Base-by-base conservation (phyloP, 92 coral and sea anemone genomes). In the Actinernus sp. region DNA sequence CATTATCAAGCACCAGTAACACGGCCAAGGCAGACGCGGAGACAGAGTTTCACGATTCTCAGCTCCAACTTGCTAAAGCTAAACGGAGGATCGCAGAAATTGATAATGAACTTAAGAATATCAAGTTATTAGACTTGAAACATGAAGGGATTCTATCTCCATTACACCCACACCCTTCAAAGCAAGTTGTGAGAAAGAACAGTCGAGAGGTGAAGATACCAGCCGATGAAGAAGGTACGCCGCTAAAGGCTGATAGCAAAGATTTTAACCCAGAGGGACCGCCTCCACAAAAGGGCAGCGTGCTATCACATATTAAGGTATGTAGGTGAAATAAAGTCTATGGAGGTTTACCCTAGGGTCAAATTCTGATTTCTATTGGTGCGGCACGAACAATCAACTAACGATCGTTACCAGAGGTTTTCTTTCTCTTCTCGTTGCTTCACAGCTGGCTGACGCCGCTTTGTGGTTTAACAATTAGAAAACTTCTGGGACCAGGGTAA, bases 1-100 rank as follows among this genome's bases (percentile, higher is more conserved):
- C 63, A 31, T 55, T 80, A 46, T 82, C 96, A 1, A 78, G 88
- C 31, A 65, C 32, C 19, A 77, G 60, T 49, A 79, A 79, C 27
- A 71, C 83, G 8, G 99, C 97, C n/a, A 78, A 89, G 16, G 81
- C 91, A 2, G 95, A 87, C 37, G 88, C 97, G 12, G 99, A 95
- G 32, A 70, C 86, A 5, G 97, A 95, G 80, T 91, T 83, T 31
- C 95, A 91, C 50, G 89, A 85, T 36, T 84, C 97, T 0, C 93
- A 95, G 36, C 68, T 76, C 12, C 95, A 92, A 18, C 76, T 95
- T n/a, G 92, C 97, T 17, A 87, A 80, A 66, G 87, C 91, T 2
- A 95, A 91, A 58, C 84, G 88, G 66, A 75, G 99, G 70, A 80
- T 95, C 1, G 65, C 82, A 55, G 99, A 87, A 46, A 95, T 95